Conservation (phyloP, 2,888 invertebrate genomes). For the Ernsta delagoae region DNA sequence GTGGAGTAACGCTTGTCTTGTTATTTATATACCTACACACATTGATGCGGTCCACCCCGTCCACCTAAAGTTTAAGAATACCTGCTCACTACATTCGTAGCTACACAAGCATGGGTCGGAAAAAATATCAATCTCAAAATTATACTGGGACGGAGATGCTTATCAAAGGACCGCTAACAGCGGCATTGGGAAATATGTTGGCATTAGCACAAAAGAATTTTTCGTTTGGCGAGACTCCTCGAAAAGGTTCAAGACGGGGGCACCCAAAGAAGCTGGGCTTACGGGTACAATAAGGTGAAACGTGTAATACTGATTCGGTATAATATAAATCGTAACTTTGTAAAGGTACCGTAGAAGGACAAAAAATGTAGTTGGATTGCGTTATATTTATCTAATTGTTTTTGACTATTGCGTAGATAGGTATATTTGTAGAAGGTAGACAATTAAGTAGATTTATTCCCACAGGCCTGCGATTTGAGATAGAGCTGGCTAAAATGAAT, state of each 20-base stretch:
- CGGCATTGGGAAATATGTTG: slow-evolving; percentile 43
- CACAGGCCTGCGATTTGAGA: no score
- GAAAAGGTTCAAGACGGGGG: slow-evolving; percentile 47
- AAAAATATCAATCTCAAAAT: slow-evolving; percentile 45
- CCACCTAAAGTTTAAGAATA: slow-evolving; percentile 18
- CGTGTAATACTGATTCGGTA: slow-evolving; percentile 36
- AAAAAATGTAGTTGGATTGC: slow-evolving; percentile 1
- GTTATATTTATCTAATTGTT: neutral
- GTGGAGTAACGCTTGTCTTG: slow-evolving; percentile 1
- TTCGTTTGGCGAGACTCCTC: slow-evolving; percentile 43
- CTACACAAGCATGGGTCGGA: slow-evolving; percentile 14
- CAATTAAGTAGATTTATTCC: no score
- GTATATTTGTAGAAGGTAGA: no score
- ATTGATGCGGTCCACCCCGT: neutral
- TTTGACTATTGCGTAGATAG: neutral
- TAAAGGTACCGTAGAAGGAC: slow-evolving; percentile 16
- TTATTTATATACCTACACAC: slow-evolving; percentile 11
- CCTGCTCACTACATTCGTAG: slow-evolving; percentile 19
- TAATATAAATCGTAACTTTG: slow-evolving; percentile 22
- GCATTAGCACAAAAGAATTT: slow-evolving; percentile 48
- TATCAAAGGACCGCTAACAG: slow-evolving; percentile 45
- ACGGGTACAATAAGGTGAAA: slow-evolving; percentile 31
- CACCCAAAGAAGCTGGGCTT: slow-evolving; percentile 30
- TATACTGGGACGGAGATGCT: slow-evolving; percentile 44
- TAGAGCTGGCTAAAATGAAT: no score